Evolutionary conservation across 1,140 invertebrate species (phyloP).

Genomic region (Andricus grossulariae): DNA sequence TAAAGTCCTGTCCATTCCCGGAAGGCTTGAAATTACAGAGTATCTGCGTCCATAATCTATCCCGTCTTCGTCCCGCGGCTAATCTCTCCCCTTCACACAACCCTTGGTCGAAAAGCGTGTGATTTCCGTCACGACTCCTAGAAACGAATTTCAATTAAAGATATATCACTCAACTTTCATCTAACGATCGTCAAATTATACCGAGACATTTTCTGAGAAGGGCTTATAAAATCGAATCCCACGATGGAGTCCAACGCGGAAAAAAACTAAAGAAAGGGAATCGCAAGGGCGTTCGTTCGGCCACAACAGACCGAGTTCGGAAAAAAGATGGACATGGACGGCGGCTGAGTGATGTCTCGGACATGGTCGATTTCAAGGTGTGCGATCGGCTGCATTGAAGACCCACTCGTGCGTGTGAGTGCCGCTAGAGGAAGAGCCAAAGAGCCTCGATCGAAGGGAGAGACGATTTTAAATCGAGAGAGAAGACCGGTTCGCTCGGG

Average conservation of each 20-base stretch:
- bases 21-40: conserved; percentile 66
- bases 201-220: neutral
- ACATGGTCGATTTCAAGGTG: neutral
- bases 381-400: neutral
- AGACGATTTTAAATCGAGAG: conserved; percentile 12
- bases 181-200: neutral
- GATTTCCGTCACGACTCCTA: neutral
- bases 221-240: conserved; percentile 2
- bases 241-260: neutral
- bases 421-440: neutral
- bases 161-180: neutral
- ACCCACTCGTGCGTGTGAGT: neutral
- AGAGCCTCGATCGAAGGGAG: neutral
- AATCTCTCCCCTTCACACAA: conserved; percentile 33
- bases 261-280: neutral
- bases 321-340: conserved; percentile 12
- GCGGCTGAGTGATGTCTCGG: conserved; percentile 25
- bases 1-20: conserved; percentile 65
- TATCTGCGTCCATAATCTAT: conserved; percentile 50
- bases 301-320: neutral
- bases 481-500: neutral
- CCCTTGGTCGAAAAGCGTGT: neutral
- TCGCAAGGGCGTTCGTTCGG: conserved; percentile 15
- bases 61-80: conserved; percentile 48
- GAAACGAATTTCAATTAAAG: conserved; percentile 41